Conservation (phyloP, 2,888 invertebrate species). For the Onchidella celtica region DNA sequence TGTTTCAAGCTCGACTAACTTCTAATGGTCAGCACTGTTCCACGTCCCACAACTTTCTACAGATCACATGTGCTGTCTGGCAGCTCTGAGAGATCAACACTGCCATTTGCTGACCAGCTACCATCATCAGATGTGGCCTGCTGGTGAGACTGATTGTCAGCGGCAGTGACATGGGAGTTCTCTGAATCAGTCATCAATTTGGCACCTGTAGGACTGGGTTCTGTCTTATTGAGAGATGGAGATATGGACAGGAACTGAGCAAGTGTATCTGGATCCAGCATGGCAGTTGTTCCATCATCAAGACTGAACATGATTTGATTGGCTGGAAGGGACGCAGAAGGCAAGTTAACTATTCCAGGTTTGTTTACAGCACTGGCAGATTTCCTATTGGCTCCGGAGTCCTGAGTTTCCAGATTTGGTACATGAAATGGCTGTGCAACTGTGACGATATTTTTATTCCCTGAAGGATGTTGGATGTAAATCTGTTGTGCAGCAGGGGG, state of each 20-base stretch:
- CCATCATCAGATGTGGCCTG: not conserved
- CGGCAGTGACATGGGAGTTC: not conserved
- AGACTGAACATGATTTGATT: slow-evolving; percentile 43
- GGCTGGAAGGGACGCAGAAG: not conserved
- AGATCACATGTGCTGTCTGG: not conserved
- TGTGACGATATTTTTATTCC: not conserved
- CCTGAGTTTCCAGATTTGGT: not conserved
- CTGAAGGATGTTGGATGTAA: not conserved
- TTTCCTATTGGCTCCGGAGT: not conserved
- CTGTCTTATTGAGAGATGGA: slow-evolving; percentile 13
- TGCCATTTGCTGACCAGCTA: slow-evolving; percentile 22
- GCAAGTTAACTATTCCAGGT: not conserved
- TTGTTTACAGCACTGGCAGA: not conserved
- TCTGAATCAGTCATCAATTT: not conserved
- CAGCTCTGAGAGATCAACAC: slow-evolving; percentile 4
- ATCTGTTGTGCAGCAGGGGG: not conserved
- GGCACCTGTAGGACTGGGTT: not conserved
- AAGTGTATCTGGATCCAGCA: slow-evolving; percentile 45
- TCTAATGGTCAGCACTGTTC: not conserved
- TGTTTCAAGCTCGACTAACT: not conserved
- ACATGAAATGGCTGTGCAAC: not conserved
- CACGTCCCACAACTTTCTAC: not conserved
- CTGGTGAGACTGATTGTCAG: slow-evolving; percentile 2
- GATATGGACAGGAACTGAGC: slow-evolving; percentile 39
- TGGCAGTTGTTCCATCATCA: slow-evolving; percentile 44